Conservation (phyloP, 2,113 vertebrate species). For the Takifugu bimaculatus region DNA sequence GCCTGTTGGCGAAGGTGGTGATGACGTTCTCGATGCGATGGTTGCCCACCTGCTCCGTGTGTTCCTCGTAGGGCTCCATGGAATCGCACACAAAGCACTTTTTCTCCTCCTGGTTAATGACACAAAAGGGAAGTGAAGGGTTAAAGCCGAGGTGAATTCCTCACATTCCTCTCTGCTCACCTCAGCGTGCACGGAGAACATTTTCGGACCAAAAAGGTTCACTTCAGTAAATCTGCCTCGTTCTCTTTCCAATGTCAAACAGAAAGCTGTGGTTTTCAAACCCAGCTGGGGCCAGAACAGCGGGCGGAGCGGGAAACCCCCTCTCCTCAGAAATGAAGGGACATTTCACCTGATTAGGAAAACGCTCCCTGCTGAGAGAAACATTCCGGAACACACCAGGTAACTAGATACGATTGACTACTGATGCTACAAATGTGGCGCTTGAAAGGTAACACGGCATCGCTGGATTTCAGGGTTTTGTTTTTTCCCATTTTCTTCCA, state of each 20-base stretch:
- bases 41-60: slow-evolving; percentile 73
- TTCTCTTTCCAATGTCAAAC: slow-evolving; percentile 1
- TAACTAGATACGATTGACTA: too few species aligned
- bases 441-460: too few species aligned
- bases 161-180: slow-evolving; percentile 33
- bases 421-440: too few species aligned
- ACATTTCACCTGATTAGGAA: too few species aligned
- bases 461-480: too few species aligned
- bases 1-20: slow-evolving; percentile 89
- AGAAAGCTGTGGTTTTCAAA: background rate
- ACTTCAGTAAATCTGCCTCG: background rate
- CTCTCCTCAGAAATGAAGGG: too few species aligned
- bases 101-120: slow-evolving; percentile 86
- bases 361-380: too few species aligned
- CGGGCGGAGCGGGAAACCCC: slow-evolving; percentile 3
- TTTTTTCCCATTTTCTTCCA: too few species aligned
- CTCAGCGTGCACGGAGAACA: slow-evolving; percentile 12
- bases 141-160: slow-evolving; percentile 38
- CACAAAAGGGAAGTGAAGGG: background rate
- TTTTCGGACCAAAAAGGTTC: background rate
- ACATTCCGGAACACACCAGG: too few species aligned
- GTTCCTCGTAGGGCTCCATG: slow-evolving; percentile 70
- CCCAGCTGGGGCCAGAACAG: slow-evolving; percentile 17
- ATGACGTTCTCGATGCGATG: slow-evolving; percentile 94
- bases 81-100: slow-evolving; percentile 96